A percentile compares a stretch with the other conserved stretches of the same genome.
Evolutionary conservation across 2,797 vertebrate genomes (phyloP).

Genomic region (Spinus pinus): DNA sequence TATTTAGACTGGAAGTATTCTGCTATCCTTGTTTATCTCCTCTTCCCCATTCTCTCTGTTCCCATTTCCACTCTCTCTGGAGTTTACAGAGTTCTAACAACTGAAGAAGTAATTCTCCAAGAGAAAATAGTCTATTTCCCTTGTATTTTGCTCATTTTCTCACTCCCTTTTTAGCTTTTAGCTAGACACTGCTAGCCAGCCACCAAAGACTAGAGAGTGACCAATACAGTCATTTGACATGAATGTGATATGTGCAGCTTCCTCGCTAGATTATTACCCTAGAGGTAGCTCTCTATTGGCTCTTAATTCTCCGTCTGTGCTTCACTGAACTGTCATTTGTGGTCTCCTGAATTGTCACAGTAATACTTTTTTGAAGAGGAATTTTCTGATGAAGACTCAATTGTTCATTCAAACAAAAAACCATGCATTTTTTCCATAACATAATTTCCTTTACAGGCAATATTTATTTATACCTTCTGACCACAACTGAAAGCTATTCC

Average conservation of each 20-base stretch:
- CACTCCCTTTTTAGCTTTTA: neutral
- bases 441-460: neutral
- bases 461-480: neutral
- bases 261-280: neutral
- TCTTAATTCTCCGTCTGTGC: neutral
- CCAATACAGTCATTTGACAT: neutral
- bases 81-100: neutral
- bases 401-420: neutral
- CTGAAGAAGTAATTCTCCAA: neutral
- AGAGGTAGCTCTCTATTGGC: neutral
- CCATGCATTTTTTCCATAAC: neutral
- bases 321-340: neutral
- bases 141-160: neutral
- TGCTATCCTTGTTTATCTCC: neutral
- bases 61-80: neutral
- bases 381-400: neutral
- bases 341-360: neutral
- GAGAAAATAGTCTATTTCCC: neutral
- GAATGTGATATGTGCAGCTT: neutral
- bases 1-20: neutral
- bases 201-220: neutral
- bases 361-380: constrained; percentile 5
- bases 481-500: neutral
- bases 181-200: neutral
- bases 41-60: neutral